Evolutionary conservation across 2,113 vertebrate species (phyloP).

Genomic region (Numida meleagris): DNA sequence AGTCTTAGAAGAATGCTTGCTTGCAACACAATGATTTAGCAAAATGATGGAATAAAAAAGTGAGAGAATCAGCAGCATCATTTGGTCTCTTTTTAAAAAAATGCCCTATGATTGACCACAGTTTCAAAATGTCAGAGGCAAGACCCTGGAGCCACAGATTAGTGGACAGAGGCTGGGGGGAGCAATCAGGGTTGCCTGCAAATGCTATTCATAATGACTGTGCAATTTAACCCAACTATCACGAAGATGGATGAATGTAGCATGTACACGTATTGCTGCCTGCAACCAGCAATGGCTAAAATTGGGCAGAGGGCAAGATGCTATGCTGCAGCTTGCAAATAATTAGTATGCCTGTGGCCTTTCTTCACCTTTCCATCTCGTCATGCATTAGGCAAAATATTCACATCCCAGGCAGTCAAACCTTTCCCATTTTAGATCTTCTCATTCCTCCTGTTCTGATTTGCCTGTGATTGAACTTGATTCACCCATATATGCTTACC

Average conservation of each 20-base stretch:
- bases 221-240: background rate
- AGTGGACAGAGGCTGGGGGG: background rate
- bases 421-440: background rate
- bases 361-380: constrained; percentile 14
- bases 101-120: background rate
- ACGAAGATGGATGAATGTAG: background rate
- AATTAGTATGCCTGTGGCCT: background rate
- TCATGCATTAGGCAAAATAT: background rate
- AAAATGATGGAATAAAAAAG: background rate
- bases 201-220: background rate
- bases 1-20: background rate
- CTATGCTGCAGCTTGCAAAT: background rate
- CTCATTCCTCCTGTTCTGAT: background rate
- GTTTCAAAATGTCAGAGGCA: background rate
- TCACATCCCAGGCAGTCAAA: background rate
- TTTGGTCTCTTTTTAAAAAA: background rate
- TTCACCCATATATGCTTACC: background rate
- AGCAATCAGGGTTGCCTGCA: background rate
- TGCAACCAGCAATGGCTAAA: background rate
- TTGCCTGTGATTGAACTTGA: background rate
- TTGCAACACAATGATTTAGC: background rate
- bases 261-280: background rate
- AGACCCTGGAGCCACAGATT: background rate
- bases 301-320: background rate
- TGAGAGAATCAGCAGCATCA: background rate